phyloP scores from a whole-genome alignment of 2,888 invertebrate species.

The Alcis repandata region DNA sequence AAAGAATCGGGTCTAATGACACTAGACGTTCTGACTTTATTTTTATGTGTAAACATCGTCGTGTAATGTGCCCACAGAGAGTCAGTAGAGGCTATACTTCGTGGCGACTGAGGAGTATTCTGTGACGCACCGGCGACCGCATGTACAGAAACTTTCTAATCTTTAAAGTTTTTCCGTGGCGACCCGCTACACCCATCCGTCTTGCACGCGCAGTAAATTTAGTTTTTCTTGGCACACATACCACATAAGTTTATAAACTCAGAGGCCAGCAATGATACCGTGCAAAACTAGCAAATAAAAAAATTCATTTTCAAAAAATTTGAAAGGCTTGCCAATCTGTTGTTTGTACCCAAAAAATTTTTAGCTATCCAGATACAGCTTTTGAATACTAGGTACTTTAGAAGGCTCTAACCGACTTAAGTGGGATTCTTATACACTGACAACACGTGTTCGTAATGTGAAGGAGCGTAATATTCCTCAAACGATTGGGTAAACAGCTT shows the following conservation, averaged over 20 bases:
- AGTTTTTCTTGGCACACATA: constrained; percentile 45
- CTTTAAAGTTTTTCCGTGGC: constrained; percentile 68
- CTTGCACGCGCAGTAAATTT: constrained; percentile 56
- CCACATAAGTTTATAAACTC: constrained; percentile 33
- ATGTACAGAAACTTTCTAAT: constrained; percentile 69
- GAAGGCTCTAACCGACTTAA: neutral
- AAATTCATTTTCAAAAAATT: constrained; percentile 13
- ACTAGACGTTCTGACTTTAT: constrained; percentile 52
- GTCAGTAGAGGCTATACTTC: constrained; percentile 44
- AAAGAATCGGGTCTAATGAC: constrained; percentile 17
- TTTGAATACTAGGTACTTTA: neutral
- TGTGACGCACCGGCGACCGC: constrained; percentile 47
- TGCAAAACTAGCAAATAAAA: constrained; percentile 3
- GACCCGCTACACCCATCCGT: constrained; percentile 58
- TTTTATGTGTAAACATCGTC: constrained; percentile 57
- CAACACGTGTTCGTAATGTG: constrained; percentile 11
- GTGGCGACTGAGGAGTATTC: neutral
- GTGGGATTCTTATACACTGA: constrained; percentile 2
- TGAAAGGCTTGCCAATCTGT: neutral
- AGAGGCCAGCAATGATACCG: constrained; percentile 16
- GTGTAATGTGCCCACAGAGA: constrained; percentile 63
- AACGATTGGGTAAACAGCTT: neutral
- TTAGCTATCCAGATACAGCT: neutral
- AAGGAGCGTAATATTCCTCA: neutral
- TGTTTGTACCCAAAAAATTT: neutral